Conservation (phyloP, 2,797 vertebrate genomes). For the Leuciscus waleckii region DNA sequence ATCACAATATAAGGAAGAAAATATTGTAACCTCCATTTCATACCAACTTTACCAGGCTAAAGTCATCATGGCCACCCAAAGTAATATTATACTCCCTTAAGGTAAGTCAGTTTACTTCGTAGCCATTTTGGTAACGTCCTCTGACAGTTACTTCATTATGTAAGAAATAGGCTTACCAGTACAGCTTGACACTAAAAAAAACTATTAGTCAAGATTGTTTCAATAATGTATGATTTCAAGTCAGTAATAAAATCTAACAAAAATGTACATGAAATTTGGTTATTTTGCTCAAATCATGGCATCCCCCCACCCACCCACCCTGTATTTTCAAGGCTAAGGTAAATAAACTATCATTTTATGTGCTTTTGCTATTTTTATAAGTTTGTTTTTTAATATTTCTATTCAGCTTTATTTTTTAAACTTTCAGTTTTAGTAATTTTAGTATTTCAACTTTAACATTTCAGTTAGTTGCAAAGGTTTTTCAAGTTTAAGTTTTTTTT, state of each 20-base stretch:
- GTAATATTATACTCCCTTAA: neutral
- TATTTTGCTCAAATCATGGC: neutral
- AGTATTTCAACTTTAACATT: too few relatives aligned
- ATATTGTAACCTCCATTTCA: neutral
- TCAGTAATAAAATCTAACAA: neutral
- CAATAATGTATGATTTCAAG: neutral
- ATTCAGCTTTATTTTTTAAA: too few relatives aligned
- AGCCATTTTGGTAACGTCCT: neutral
- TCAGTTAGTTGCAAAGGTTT: too few relatives aligned
- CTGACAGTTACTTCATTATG: neutral
- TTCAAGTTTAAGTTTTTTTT: neutral
- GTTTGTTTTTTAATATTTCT: neutral
- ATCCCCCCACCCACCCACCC: too few relatives aligned
- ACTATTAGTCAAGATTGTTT: neutral
- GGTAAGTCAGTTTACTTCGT: neutral
- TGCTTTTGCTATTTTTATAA: neutral
- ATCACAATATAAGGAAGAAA: neutral
- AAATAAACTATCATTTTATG: too few relatives aligned
- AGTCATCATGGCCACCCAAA: conserved; percentile 6
- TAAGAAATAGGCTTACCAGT: neutral
- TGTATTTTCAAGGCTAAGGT: neutral
- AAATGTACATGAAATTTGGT: neutral
- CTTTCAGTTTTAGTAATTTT: too few relatives aligned
- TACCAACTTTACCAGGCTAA: neutral
- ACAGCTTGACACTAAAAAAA: too few relatives aligned